Percentiles rank a stretch among this genome's conserved stretches.
phyloP scores from a whole-genome alignment of 2,888 invertebrate genomes.

The Eupithecia vulgata region DNA sequence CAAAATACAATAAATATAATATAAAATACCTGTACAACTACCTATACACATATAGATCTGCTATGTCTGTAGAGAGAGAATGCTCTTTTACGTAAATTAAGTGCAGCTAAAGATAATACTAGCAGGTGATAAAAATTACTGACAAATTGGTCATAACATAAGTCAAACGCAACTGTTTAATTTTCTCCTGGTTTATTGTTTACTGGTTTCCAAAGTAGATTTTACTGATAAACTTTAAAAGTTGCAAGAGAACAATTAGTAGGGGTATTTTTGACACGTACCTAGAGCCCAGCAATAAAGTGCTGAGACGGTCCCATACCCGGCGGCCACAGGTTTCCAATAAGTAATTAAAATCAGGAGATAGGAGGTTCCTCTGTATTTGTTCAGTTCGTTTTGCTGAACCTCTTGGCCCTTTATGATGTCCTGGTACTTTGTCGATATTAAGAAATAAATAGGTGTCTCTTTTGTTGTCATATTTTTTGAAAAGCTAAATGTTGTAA shows the following conservation, averaged over 20 bases:
- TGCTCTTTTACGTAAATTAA: too few species aligned
- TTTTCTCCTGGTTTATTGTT: too few species aligned
- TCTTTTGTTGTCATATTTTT: not conserved
- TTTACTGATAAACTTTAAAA: not conserved
- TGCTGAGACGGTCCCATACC: conserved; percentile 73
- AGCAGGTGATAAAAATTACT: not conserved
- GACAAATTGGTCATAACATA: too few species aligned
- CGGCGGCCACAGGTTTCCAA: conserved; percentile 83
- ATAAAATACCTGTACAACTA: too few species aligned
- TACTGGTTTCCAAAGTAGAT: not conserved
- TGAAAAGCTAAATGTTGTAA: not conserved
- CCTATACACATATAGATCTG: too few species aligned
- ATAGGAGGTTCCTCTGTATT: conserved; percentile 76
- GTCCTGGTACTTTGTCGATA: conserved; percentile 61
- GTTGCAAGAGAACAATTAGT: conserved; percentile 23
- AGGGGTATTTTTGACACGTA: conserved; percentile 55
- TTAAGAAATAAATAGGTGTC: not conserved
- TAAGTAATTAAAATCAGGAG: conserved; percentile 83
- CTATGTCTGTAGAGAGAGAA: too few species aligned
- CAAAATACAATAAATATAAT: too few species aligned
- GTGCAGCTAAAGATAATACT: not conserved
- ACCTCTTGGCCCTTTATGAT: conserved; percentile 66
- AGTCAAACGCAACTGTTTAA: too few species aligned
- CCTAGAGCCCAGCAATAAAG: conserved; percentile 75
- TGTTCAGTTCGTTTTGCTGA: conserved; percentile 63